Evolutionary conservation across 2,797 vertebrate species (phyloP).

Genomic region (Thunnus albacares): DNA sequence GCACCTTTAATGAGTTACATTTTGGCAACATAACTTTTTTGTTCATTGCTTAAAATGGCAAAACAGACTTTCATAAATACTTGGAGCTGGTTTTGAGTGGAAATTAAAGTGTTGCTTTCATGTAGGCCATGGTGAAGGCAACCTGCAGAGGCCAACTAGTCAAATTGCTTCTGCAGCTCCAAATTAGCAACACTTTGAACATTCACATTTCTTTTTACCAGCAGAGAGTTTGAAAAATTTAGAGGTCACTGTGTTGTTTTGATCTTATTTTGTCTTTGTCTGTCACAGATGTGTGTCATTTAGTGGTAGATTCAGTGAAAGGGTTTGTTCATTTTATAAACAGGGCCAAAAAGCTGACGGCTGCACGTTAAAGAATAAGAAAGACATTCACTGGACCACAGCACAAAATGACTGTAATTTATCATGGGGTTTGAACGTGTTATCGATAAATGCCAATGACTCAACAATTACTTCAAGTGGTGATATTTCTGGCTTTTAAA

Average conservation of each 20-base stretch:
- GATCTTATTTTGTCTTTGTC: constrained; percentile 16
- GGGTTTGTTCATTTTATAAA: constrained; percentile 21
- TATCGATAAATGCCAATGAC: constrained; percentile 47
- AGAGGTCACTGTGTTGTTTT: not conserved
- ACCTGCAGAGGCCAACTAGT: constrained; percentile 6
- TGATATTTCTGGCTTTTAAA: constrained; percentile 45
- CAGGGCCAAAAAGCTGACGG: not conserved
- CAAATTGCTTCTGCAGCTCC: constrained; percentile 7
- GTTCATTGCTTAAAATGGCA: not conserved
- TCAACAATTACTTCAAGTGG: constrained; percentile 40
- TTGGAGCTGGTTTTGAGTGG: not conserved
- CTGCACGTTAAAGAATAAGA: constrained; percentile 19
- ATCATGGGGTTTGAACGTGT: constrained; percentile 19
- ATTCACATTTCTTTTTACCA: not conserved
- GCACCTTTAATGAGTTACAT: too few relatives aligned
- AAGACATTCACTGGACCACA: constrained; percentile 8
- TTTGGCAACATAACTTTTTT: too few relatives aligned
- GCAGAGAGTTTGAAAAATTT: not conserved
- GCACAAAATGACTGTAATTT: constrained; percentile 16
- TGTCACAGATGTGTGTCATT: not conserved
- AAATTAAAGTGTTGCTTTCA: constrained; percentile 2
- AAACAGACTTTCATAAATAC: constrained; percentile 1
- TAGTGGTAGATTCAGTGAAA: not conserved
- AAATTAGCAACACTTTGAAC: constrained; percentile 15
- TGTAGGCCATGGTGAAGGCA: not conserved